phyloP scores from a whole-genome alignment of 2,888 invertebrate species.

The Chrysolina oricalcia region DNA sequence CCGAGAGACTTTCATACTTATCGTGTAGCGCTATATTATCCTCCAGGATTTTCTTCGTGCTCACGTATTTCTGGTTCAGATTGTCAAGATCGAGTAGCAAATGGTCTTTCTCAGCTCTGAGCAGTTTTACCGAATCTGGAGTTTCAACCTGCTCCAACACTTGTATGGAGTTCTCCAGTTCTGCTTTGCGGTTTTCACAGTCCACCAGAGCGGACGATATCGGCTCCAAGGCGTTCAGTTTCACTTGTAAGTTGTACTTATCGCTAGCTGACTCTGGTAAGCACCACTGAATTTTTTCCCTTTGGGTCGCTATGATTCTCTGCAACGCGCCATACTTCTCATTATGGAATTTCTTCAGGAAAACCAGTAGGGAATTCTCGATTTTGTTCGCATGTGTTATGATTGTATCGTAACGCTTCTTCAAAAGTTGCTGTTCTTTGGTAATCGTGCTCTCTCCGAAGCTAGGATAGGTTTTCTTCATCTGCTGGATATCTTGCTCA shows the following conservation, averaged over 20 bases:
- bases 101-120: slow-evolving; percentile 81
- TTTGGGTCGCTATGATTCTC: slow-evolving; percentile 85
- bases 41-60: slow-evolving; percentile 80
- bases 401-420: slow-evolving; percentile 88
- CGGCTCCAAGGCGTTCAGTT: slow-evolving; percentile 85
- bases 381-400: slow-evolving; percentile 87
- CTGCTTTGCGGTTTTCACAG: slow-evolving; percentile 79
- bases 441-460: slow-evolving; percentile 85
- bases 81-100: slow-evolving; percentile 82
- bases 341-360: slow-evolving; percentile 89
- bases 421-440: slow-evolving; percentile 88
- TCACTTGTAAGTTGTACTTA: slow-evolving; percentile 93
- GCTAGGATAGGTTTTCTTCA: slow-evolving; percentile 84
- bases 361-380: slow-evolving; percentile 83
- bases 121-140: slow-evolving; percentile 79
- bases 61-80: slow-evolving; percentile 79
- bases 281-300: slow-evolving; percentile 94
- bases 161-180: slow-evolving; percentile 82
- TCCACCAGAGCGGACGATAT: slow-evolving; percentile 83
- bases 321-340: slow-evolving; percentile 89
- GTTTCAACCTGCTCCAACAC: slow-evolving; percentile 84
- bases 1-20: slow-evolving; percentile 85
- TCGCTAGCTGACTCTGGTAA: slow-evolving; percentile 91
- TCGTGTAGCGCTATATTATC: slow-evolving; percentile 85
- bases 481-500: slow-evolving; percentile 79